These are phyloP conservation scores for Pollenia amentaria DNA, from an alignment of 2,888 invertebrate genomes.

Conservation along the genomic window DNA sequence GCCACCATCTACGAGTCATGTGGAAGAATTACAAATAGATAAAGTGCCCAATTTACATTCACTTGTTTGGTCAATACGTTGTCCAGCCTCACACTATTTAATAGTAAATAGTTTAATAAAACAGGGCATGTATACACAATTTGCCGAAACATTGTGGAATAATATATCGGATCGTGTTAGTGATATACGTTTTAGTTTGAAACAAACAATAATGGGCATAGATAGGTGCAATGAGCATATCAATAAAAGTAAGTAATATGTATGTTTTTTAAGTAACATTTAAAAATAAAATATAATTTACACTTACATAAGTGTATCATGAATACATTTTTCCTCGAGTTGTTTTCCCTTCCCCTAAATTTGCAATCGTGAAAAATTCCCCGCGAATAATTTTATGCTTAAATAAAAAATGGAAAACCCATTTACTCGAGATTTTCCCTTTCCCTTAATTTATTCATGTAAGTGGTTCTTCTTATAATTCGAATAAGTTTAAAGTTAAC, in stretches of 20 bases:
- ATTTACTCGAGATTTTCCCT: too few species aligned
- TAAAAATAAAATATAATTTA: too few species aligned
- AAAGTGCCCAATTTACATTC: constrained; percentile 92
- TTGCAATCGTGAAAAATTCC: too few species aligned
- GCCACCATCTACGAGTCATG: constrained; percentile 95
- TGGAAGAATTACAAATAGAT: constrained; percentile 91
- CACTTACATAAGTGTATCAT: too few species aligned
- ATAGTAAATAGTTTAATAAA: constrained; percentile 94
- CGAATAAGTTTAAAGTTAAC: too few species aligned
- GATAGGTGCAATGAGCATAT: constrained; percentile 82
- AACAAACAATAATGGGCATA: constrained; percentile 82
- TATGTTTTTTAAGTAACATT: neutral
- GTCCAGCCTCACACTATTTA: constrained; percentile 93
- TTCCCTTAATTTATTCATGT: too few species aligned
- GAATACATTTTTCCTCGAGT: too few species aligned
- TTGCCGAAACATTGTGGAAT: constrained; percentile 84
- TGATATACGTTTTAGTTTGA: constrained; percentile 82
- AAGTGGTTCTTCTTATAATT: too few species aligned
- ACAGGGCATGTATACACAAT: constrained; percentile 94
- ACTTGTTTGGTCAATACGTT: constrained; percentile 94
- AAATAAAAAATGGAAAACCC: too few species aligned
- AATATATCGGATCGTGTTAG: constrained; percentile 83
- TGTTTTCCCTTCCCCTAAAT: too few species aligned
- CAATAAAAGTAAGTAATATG: constrained; percentile 79
- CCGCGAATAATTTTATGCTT: too few species aligned